Evolutionary conservation across 2,797 vertebrate genomes (phyloP), one percentile per base, ranked within the genome.

Genomic region (Myotis daubentonii): DNA sequence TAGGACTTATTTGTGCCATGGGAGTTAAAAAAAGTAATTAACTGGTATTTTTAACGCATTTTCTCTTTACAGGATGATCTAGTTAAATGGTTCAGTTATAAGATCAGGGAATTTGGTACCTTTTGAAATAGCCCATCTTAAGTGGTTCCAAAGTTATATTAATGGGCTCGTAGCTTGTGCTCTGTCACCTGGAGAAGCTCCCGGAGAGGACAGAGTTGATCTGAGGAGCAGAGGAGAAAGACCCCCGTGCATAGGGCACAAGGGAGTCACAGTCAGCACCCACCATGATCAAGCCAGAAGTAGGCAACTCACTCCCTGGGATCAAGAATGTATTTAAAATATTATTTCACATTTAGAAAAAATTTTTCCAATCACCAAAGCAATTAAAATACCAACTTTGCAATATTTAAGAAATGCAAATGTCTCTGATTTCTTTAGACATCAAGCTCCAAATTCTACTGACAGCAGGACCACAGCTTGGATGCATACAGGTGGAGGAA

Each of bases 1-100:
- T 97, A 97, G 97, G 96, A 97, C 97, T 97, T 97, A 97, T 97
- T 96, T 97, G 95, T 94, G 93, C 72, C 75, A 86, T 93, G 97
- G 94, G 97, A 97, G 96, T 97, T 95, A 84, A 97, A 97, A 97
- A 97, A 97, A 97, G 97, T 97, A 97, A 97, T 97, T 97, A 97
- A 97, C 97, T 97, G 97, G 76, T 97, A 97, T 97, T 97, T 97
- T 97, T 97, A 97, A 97, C 97, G 94, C 97, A 89, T 85, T 95
- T 97, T 97, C 97, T 97, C 95, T 96, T 97, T 96, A 96, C 97
- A 96, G 97, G 88, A 96, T 96, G 97, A 97, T 97, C 97, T 97
- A 97, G 96, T 97, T 97, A 97, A 97, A 94, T 95, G 86, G 94
- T 82, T 96, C 95, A 88, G 94, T 97, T 96, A 97, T 97, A 97